Conservation (phyloP, 2,113 vertebrate genomes). For the Chloropsis cyanopogon region DNA sequence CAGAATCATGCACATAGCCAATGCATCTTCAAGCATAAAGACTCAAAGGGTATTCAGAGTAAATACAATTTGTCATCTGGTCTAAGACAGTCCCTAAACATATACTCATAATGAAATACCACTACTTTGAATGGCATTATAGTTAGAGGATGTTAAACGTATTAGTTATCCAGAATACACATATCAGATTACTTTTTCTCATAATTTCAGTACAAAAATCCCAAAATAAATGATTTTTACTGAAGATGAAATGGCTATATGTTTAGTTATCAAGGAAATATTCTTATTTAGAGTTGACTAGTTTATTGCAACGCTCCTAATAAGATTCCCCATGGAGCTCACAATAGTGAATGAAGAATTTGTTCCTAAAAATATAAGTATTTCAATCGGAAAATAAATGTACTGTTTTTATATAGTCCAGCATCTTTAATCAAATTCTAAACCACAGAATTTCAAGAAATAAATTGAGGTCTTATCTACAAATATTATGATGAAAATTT, state of each 20-base stretch:
- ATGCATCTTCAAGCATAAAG: background rate
- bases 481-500: background rate
- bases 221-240: background rate
- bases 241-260: background rate
- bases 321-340: background rate
- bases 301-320: background rate
- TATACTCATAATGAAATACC: background rate
- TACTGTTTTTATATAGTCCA: background rate
- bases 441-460: background rate
- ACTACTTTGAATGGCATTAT: background rate
- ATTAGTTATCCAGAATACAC: background rate
- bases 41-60: background rate
- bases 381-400: background rate
- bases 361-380: background rate
- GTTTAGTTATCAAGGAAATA: background rate
- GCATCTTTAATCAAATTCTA: background rate
- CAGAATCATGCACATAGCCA: background rate
- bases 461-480: background rate
- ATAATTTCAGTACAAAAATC: background rate
- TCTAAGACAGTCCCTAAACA: background rate
- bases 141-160: background rate
- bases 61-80: background rate
- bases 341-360: background rate
- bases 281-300: background rate
- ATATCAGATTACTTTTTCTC: background rate